Conservation (phyloP, 2,888 invertebrate genomes). For the Acholoe squamosa region DNA sequence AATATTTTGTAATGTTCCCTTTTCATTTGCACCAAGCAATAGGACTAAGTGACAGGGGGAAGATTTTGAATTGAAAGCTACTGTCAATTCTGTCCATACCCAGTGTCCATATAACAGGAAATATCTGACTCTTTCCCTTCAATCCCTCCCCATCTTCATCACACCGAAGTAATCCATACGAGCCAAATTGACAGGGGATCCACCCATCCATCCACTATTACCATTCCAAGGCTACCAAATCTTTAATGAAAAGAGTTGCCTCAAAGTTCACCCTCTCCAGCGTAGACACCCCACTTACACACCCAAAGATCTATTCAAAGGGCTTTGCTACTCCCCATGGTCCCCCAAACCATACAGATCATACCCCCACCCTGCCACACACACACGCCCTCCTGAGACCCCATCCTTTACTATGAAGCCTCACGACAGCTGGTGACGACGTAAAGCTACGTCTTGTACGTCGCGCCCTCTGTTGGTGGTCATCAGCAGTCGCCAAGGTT, state of each 20-base stretch:
- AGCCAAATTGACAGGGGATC: background rate
- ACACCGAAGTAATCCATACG: background rate
- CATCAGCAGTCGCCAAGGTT: background rate
- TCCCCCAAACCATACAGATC: background rate
- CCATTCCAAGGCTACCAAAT: background rate
- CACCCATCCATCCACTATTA: background rate
- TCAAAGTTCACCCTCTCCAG: background rate
- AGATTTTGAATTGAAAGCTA: too few species aligned
- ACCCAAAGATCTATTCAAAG: background rate
- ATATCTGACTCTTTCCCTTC: background rate
- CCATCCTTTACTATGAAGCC: background rate
- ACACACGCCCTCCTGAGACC: background rate
- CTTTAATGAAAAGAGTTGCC: background rate
- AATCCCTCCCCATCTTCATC: background rate
- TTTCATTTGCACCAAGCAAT: too few species aligned
- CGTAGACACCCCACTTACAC: background rate
- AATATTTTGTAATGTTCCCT: too few species aligned
- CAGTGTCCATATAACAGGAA: too few species aligned
- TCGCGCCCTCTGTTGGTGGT: too few species aligned
- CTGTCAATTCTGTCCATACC: too few species aligned
- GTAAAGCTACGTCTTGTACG: too few species aligned
- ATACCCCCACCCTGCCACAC: background rate
- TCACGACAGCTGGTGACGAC: background rate
- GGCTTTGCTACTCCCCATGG: background rate
- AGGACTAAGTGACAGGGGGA: too few species aligned